Percentiles rank a stretch among this genome's conserved stretches.
phyloP scores from a whole-genome alignment of 2,888 invertebrate species.

The Unio delphinus region DNA sequence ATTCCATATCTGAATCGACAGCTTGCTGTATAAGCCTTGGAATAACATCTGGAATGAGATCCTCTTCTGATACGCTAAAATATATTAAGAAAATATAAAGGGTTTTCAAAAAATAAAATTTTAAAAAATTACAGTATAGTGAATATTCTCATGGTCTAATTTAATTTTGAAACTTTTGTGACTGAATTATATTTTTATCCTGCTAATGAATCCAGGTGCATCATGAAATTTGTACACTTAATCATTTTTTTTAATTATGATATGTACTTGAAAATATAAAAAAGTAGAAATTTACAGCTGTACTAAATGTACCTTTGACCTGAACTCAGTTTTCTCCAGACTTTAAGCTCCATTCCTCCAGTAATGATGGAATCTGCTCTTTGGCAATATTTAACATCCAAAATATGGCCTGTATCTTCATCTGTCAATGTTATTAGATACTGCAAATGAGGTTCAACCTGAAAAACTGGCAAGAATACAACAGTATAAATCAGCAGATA shows the following conservation, averaged over 20 bases:
- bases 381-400: conserved; percentile 42
- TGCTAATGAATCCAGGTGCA: too few relatives aligned
- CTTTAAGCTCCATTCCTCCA: conserved; percentile 57
- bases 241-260: too few relatives aligned
- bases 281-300: neutral
- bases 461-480: too few relatives aligned
- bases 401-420: conserved; percentile 55
- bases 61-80: conserved; percentile 16
- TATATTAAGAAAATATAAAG: conserved; percentile 1
- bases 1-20: conserved; percentile 42
- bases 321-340: conserved; percentile 44
- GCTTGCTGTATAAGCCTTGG: conserved; percentile 26
- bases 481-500: too few relatives aligned
- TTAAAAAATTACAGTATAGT: too few relatives aligned
- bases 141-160: too few relatives aligned
- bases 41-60: conserved; percentile 19
- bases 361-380: conserved; percentile 45
- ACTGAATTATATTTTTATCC: too few relatives aligned
- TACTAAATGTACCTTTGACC: conserved; percentile 21
- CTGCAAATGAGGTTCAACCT: conserved; percentile 4
- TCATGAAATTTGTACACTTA: too few relatives aligned
- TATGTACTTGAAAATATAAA: neutral
- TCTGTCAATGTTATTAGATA: conserved; percentile 55
- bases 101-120: neutral
- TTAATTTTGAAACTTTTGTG: too few relatives aligned